Evolutionary conservation across 2,797 vertebrate genomes (phyloP).

Genomic region (Heteromormyrus szaboi): DNA sequence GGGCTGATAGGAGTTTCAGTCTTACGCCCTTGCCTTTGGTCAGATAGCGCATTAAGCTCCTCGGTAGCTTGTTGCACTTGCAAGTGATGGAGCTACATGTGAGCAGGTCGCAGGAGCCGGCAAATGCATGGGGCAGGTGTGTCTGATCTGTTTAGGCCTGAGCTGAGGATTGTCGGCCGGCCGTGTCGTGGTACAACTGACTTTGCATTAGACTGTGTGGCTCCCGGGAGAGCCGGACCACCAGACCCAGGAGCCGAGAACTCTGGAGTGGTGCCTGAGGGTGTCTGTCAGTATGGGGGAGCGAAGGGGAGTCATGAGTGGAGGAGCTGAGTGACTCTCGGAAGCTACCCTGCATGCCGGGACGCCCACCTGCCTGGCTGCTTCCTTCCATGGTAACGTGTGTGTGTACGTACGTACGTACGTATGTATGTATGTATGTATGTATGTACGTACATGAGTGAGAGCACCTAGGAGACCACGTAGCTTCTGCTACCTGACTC

Average conservation of each 20-base stretch:
- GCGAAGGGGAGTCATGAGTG: not conserved
- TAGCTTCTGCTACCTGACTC: not conserved
- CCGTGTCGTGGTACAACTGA: not conserved
- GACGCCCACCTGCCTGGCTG: not conserved
- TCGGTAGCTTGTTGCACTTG: not conserved
- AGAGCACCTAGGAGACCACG: not conserved
- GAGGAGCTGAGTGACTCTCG: not conserved
- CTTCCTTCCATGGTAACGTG: not conserved
- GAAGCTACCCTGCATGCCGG: not conserved
- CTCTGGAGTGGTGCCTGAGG: not conserved
- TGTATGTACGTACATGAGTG: not conserved
- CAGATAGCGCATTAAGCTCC: not conserved
- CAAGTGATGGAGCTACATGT: not conserved
- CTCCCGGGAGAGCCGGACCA: not conserved
- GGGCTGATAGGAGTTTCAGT: not conserved
- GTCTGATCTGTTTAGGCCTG: not conserved
- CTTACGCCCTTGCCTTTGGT: not conserved
- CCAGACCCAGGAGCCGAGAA: not conserved
- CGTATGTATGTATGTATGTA: not conserved
- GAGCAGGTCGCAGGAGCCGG: not conserved
- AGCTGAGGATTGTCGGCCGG: not conserved
- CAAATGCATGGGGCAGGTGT: not conserved
- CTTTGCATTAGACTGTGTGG: not conserved
- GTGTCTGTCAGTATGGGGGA: not conserved
- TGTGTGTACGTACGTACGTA: not conserved